phyloP scores from a whole-genome alignment of 1,140 invertebrate species.

The Drepana arcuata region DNA sequence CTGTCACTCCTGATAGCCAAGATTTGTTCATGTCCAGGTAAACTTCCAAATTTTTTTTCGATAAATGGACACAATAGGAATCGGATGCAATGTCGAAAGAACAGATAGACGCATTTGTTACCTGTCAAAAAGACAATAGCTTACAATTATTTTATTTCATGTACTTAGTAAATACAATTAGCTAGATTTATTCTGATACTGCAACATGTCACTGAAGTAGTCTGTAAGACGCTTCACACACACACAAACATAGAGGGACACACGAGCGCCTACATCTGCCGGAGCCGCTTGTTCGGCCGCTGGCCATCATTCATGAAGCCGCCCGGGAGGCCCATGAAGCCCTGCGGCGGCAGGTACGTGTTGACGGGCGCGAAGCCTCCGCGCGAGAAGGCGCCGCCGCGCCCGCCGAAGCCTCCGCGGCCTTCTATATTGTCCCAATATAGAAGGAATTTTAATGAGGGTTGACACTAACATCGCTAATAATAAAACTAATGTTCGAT shows the following conservation, averaged over 20 bases:
- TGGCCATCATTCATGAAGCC: constrained; percentile 65
- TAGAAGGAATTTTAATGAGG: too few relatives aligned
- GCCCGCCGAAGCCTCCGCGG: constrained; percentile 34
- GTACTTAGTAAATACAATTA: constrained; percentile 71
- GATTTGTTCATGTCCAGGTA: constrained; percentile 41
- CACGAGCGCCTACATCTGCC: constrained; percentile 44
- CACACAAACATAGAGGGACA: constrained; percentile 30
- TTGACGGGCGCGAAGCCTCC: constrained; percentile 53
- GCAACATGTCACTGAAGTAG: constrained; percentile 44
- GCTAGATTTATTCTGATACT: constrained; percentile 61
- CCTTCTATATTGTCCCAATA: too few relatives aligned
- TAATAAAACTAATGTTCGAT: too few relatives aligned
- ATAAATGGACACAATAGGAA: too few relatives aligned
- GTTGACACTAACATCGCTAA: too few relatives aligned
- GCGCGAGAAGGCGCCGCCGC: constrained; percentile 50
- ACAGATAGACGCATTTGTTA: too few relatives aligned
- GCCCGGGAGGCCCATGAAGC: constrained; percentile 55
- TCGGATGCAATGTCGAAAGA: too few relatives aligned
- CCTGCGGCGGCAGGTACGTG: constrained; percentile 51
- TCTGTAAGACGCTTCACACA: constrained; percentile 35
- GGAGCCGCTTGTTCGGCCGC: constrained; percentile 60
- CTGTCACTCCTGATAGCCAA: constrained; percentile 26
- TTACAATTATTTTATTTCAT: constrained; percentile 52
- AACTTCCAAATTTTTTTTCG: too few relatives aligned
- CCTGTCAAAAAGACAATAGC: constrained; percentile 64